Evolutionary conservation across 1,140 invertebrate species (phyloP), one percentile per base, ranked within the genome.

Genomic region (Steinernema feltiae): DNA sequence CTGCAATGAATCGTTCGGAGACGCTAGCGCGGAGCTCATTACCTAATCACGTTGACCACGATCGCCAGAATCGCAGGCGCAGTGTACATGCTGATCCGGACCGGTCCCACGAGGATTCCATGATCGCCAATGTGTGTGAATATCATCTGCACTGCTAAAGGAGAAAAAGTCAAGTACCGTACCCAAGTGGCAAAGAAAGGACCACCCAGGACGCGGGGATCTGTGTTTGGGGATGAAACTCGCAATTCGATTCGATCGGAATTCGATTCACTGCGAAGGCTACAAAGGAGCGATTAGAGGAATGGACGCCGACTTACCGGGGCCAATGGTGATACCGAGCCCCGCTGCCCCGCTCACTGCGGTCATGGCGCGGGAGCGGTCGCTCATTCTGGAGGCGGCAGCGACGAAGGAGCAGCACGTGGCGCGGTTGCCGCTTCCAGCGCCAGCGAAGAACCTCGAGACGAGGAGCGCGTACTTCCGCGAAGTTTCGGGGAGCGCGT

Each of bases 291-390:
- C 35, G 35, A 7, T 41, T 41, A 41, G 35, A 41, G 18, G 7
- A 41, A 7, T 18, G 35, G 18, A 41, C 7, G 7, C 21, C 0
- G 7, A 12, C 71, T 30, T 69, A 73, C 72, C 74, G 21, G 79
- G 80, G 0, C 80, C 80, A 31, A 71, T 53, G 21, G 75, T 81
- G n/a, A 81, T 41, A 0, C 80, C 80, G 32, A 81, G 76, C 17
- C 82, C 41, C 12, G 78, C 78, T 12, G 78, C 82, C 7, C 80
- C 80, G n/a, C 82, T 79, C 18, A 72, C 69, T 29, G 80, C 48
- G 30, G 80, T 81, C 78, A 81, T 83, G n/a, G 81, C 78, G 31
- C 63, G 70, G 1, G 80, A 76, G 69, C 80, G 35, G 48, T 81
- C 80, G 69, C 27, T 72, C 24, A 32, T 72, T 15, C 77, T 74